A percentile compares a stretch with the other conserved stretches of the same genome.
Evolutionary conservation across 1,140 invertebrate species (phyloP).

Genomic region (Neodiprion pinetum): DNA sequence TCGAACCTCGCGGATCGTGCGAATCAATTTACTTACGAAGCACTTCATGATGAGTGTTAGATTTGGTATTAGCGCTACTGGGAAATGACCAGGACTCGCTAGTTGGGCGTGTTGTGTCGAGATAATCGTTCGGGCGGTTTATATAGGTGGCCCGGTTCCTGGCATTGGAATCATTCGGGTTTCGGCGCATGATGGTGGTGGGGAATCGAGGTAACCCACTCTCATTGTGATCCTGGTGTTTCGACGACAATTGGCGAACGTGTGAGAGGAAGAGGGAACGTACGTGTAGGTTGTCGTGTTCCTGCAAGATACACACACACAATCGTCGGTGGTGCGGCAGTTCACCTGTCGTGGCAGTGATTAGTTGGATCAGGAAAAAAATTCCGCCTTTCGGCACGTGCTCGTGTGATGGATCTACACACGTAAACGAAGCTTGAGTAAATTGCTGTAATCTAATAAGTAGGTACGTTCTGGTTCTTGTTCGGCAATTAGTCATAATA

Average conservation of each 20-base stretch:
- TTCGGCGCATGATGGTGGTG: not conserved
- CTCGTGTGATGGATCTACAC: not conserved
- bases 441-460: constrained; percentile 1
- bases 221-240: too few species aligned
- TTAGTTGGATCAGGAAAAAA: not conserved
- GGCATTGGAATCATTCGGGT: constrained; percentile 10
- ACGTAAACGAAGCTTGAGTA: not conserved
- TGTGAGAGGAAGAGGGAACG: too few species aligned
- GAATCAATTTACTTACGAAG: not conserved
- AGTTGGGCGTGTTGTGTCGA: constrained; percentile 30
- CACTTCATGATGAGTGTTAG: not conserved
- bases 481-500: not conserved
- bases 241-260: too few species aligned
- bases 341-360: not conserved
- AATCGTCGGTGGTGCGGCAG: too few species aligned
- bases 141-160: constrained; percentile 9
- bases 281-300: too few species aligned
- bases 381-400: not conserved
- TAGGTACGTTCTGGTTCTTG: not conserved
- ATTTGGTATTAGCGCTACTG: constrained; percentile 1
- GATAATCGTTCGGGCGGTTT: constrained; percentile 1
- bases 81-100: constrained; percentile 41
- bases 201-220: not conserved
- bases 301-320: too few species aligned
- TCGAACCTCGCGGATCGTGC: too few species aligned